Conservation (phyloP, 2,888 invertebrate species). For the Lasioglossum morio region DNA sequence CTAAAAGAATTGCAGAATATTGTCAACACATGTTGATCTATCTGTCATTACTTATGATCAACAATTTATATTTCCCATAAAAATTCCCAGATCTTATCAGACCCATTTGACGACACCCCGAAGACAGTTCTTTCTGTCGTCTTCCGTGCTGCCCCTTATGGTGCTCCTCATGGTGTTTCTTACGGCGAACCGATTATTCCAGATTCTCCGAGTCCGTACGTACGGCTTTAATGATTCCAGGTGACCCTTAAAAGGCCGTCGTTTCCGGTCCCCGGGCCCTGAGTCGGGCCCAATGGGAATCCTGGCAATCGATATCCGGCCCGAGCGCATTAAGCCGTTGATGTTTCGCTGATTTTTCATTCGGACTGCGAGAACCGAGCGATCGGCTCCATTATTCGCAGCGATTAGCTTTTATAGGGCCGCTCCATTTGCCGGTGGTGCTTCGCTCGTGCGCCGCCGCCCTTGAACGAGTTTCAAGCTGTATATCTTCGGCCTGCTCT, state of each 20-base stretch:
- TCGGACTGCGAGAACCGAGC: slow-evolving; percentile 26
- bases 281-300: neutral
- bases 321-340: slow-evolving; percentile 70
- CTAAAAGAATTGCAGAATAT: too few species aligned
- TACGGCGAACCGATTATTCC: neutral
- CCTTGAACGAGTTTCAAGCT: slow-evolving; percentile 41
- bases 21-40: too few species aligned
- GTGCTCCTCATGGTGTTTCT: neutral
- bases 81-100: neutral
- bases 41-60: too few species aligned
- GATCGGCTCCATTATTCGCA: slow-evolving; percentile 69
- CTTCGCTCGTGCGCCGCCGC: slow-evolving; percentile 33
- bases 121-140: neutral
- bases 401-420: slow-evolving; percentile 78
- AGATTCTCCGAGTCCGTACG: neutral
- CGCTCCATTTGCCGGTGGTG: slow-evolving; percentile 76
- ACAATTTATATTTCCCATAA: too few species aligned
- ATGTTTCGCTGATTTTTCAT: slow-evolving; percentile 69
- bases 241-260: slow-evolving; percentile 1
- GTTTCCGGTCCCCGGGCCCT: neutral
- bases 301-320: slow-evolving; percentile 47
- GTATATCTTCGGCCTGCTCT: slow-evolving; percentile 1
- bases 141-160: neutral
- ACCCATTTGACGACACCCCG: neutral
- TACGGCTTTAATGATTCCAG: neutral